Base-by-base conservation (phyloP, 2,888 invertebrate species). In the Amiota communis region DNA sequence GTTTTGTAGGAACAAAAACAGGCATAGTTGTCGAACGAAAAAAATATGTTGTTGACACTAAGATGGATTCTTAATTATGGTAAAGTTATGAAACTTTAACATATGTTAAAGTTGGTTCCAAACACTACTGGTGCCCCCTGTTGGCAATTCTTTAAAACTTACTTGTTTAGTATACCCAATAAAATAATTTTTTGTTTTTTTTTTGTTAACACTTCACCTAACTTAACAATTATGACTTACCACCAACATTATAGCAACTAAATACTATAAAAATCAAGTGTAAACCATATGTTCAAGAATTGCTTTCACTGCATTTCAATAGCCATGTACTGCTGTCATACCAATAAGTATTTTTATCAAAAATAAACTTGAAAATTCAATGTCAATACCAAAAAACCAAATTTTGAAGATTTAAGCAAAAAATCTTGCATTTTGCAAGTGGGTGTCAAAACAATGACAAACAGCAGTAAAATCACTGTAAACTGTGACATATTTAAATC, bases 371-470 rank as follows among this genome's bases (percentile, higher is more conserved):
- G 51, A 68, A 53, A 68, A 48, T 53, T 68, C 67, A 68, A 68
- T 68, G 67, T 68, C 67, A 68, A 68, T 36, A 51, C 51, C 51
- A 12, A 68, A 53, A 53, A 13, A n/a, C n/a, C 23, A 23, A 61
- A 20, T 8, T 61, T 36, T 63, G 46, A 36, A 36, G 36, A 36
- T 36, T 36, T 59, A 11, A 11, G 82, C 83, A 81, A 80, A 82
- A n/a, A 76, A 76, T 71, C 70, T 69, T 59, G 72, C 74, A 71
- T 46, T 56, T 17, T 46, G 56, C 61, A 61, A 74, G 86, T 84
- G 86, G 86, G 85, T 80, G 85, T 83, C 80, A 72, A 65, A 76
- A 76, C 81, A 85, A 85, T 81, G 82, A 76, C 85, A 84, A 83
- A 76, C 65, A 64, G 64, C 64, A 64, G 23, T 23, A 13, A n/a